Conservation (phyloP, 2,888 invertebrate species). For the Drosophila quinaria region DNA sequence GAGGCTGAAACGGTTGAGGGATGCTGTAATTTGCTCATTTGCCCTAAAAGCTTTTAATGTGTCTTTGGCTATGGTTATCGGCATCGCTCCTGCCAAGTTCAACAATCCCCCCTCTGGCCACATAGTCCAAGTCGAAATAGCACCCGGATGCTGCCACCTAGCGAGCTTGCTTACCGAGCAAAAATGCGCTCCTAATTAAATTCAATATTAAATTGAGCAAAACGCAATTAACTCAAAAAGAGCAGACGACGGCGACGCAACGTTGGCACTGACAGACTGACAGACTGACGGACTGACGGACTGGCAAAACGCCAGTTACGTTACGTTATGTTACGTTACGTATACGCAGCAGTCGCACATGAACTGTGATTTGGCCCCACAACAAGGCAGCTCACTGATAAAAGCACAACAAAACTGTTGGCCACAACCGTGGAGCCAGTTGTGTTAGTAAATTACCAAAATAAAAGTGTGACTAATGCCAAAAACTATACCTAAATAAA, state of each 20-base stretch:
- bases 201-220: slow-evolving; percentile 83
- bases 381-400: slow-evolving; percentile 5
- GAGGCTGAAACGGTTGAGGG: background rate
- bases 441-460: background rate
- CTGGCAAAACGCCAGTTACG: slow-evolving; percentile 37
- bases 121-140: slow-evolving; percentile 50
- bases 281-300: background rate
- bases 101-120: slow-evolving; percentile 11
- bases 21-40: slow-evolving; percentile 78
- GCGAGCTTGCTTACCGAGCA: slow-evolving; percentile 60
- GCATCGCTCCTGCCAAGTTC: background rate
- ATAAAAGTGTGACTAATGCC: background rate
- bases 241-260: slow-evolving; percentile 22
- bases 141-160: slow-evolving; percentile 33
- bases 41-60: slow-evolving; percentile 82
- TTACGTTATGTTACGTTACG: slow-evolving; percentile 45
- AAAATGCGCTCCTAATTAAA: slow-evolving; percentile 82
- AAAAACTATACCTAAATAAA: too few relatives aligned
- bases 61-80: slow-evolving; percentile 61
- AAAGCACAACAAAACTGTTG: background rate
- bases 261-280: slow-evolving; percentile 21
- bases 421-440: background rate
- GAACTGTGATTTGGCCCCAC: slow-evolving; percentile 44
- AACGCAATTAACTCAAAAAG: slow-evolving; percentile 83
- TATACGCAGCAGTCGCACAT: slow-evolving; percentile 20